Percentiles rank a stretch among this genome's conserved stretches.
Conservation (phyloP, 2,113 vertebrate species). For the Dolichotis patagonum region DNA sequence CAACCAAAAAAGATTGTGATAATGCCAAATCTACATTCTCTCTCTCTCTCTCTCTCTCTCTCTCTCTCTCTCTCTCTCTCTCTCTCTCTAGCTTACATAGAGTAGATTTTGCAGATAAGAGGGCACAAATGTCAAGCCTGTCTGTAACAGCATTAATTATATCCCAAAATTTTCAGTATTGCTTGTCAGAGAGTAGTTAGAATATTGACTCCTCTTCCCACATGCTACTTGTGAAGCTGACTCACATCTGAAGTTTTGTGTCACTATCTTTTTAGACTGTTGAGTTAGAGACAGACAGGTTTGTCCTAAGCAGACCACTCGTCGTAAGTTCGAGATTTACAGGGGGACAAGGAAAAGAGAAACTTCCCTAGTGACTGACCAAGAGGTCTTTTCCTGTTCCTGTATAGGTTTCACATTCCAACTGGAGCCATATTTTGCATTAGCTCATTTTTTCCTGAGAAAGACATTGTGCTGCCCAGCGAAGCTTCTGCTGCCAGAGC, state of each 20-base stretch:
- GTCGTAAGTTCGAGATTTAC: constrained; percentile 7
- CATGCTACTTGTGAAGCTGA: background rate
- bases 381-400: background rate
- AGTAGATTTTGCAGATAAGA: background rate
- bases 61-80: background rate
- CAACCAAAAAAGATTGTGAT: background rate
- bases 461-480: background rate
- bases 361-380: background rate
- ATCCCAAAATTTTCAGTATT: constrained; percentile 34
- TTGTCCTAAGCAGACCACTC: background rate
- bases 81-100: background rate
- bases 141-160: background rate
- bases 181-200: background rate
- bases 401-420: background rate
- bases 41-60: background rate
- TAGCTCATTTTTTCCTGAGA: background rate
- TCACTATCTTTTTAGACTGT: constrained; percentile 47
- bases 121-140: background rate
- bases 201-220: constrained; percentile 39
- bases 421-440: background rate
- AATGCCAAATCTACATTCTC: background rate
- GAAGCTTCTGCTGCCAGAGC: background rate
- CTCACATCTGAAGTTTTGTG: background rate
- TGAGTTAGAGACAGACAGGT: background rate
- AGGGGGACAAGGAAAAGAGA: background rate